A percentile compares a stretch with the other conserved stretches of the same genome.
Evolutionary conservation across 2,888 invertebrate species (phyloP).

Genomic region (Troilus luridus): DNA sequence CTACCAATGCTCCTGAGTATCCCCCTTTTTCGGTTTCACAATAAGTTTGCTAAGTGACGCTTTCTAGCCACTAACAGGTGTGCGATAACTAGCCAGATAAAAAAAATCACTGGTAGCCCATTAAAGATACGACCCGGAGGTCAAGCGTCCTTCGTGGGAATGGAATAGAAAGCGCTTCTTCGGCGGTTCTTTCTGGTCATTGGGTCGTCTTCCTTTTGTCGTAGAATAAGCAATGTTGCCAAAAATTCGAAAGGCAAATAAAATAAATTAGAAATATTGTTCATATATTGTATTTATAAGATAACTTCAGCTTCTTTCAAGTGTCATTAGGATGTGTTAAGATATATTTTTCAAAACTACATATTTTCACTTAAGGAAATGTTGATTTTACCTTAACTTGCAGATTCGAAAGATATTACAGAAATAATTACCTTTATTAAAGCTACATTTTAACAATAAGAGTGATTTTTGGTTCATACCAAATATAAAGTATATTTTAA

Average conservation of each 20-base stretch:
- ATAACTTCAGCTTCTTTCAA: no score
- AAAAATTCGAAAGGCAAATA: not conserved
- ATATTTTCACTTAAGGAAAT: no score
- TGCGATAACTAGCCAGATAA: constrained; percentile 37
- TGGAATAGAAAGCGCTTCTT: constrained; percentile 27
- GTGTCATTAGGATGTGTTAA: no score
- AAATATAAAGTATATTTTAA: no score
- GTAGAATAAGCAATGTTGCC: not conserved
- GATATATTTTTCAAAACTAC: no score
- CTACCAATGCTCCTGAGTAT: not conserved
- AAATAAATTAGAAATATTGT: no score
- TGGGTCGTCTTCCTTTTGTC: not conserved
- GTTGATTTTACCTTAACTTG: no score
- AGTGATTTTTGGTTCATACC: no score
- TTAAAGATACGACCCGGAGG: constrained; percentile 35
- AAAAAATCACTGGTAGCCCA: constrained; percentile 33
- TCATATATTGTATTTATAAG: no score
- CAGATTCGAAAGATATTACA: no score
- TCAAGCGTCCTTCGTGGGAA: constrained; percentile 40
- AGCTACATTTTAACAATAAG: no score
- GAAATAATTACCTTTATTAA: no score
- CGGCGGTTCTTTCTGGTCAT: constrained; percentile 41
- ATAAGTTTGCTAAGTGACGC: constrained; percentile 9
- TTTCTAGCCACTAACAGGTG: constrained; percentile 40
- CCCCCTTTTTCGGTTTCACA: not conserved